Percentiles rank a stretch among this genome's conserved stretches.
Evolutionary conservation across 1,140 invertebrate genomes (phyloP).

Genomic region (Bombus haemorrhoidalis): DNA sequence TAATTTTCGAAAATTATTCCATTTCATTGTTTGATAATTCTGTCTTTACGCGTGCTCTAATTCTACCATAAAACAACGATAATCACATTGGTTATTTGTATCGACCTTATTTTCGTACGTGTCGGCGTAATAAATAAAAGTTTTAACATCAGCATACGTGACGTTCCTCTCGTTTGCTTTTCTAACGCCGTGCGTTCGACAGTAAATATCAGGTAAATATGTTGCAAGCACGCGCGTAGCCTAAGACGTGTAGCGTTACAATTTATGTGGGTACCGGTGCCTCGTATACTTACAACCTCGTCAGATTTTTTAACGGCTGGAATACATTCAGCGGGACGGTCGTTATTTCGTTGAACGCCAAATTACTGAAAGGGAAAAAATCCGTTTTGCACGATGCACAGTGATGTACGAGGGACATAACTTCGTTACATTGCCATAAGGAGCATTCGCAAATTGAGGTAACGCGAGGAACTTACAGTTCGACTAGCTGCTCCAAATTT

Average conservation of each 20-base stretch:
- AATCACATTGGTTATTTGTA: not conserved
- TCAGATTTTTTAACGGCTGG: conserved; percentile 66
- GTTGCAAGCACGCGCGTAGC: conserved; percentile 63
- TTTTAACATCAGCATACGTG: conserved; percentile 57
- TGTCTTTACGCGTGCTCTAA: not conserved
- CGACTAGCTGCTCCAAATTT: conserved; percentile 79
- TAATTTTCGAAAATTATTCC: not conserved
- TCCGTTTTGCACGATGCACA: not conserved
- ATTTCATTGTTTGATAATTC: not conserved
- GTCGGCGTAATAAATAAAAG: conserved; percentile 52
- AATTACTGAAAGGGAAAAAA: conserved; percentile 76
- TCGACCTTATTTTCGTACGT: conserved; percentile 33
- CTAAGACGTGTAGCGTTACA: conserved; percentile 51
- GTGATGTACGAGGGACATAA: conserved; percentile 6
- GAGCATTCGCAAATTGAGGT: not conserved
- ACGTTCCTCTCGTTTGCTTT: conserved; percentile 54
- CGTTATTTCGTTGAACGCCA: conserved; percentile 75
- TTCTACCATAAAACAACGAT: not conserved
- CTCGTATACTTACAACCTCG: conserved; percentile 75
- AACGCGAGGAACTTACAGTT: conserved; percentile 81
- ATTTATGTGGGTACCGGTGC: conserved; percentile 28
- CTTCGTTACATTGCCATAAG: not conserved
- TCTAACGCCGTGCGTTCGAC: conserved; percentile 40
- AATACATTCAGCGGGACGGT: conserved; percentile 70
- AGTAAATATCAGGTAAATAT: conserved; percentile 57